Base-by-base conservation (phyloP, 2,113 vertebrate species). In the Speoplatyrhinus poulsoni region DNA sequence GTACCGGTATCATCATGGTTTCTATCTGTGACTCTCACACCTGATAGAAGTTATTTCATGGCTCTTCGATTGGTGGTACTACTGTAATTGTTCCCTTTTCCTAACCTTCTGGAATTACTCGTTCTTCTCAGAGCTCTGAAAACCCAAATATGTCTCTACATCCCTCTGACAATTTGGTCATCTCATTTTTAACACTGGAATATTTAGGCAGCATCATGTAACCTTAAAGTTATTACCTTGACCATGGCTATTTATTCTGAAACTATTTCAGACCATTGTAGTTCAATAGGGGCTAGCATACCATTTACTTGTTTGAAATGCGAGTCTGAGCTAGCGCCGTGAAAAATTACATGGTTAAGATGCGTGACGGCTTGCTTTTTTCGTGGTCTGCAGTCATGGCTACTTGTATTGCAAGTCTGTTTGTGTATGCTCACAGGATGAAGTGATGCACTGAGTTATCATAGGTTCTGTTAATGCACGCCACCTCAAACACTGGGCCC, bases 171-270 rank as follows among this genome's bases (percentile, higher is more conserved):
- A 36, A 54, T 77, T 53, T 70, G 32, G 46, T 13, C 12, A 65
- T 70, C 78, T 82, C 69, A 47, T 68, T 75, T 69, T 71, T 66
- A 62, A 90, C 90, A 91, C 88, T 90, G 90, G 90, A 90, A 88
- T 71, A 86, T 79, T 77, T 67, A 2, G 60, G 52, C 36, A 73
- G 66, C 69, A 17, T 79, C 55, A 11, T 73, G 62, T 72, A 53
- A 33, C 26, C 49, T 16, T 17, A 15, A 54, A 65, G 49, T 70
- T 70, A 57, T 56, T 61, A 84, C 65, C 50, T 83, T 70, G 79
- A 81, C 77, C 10, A 59, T 6, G 62, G 72, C 57, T 74, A 15
- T 86, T 77, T 69, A 60, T 77, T 76, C 59, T 72, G 74, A 73
- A 55, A 26, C 26, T 69, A 1, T 48, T 62, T 26, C 26, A 26